phyloP scores from a whole-genome alignment of 2,888 invertebrate species.

The Drosophila aldrichi region DNA sequence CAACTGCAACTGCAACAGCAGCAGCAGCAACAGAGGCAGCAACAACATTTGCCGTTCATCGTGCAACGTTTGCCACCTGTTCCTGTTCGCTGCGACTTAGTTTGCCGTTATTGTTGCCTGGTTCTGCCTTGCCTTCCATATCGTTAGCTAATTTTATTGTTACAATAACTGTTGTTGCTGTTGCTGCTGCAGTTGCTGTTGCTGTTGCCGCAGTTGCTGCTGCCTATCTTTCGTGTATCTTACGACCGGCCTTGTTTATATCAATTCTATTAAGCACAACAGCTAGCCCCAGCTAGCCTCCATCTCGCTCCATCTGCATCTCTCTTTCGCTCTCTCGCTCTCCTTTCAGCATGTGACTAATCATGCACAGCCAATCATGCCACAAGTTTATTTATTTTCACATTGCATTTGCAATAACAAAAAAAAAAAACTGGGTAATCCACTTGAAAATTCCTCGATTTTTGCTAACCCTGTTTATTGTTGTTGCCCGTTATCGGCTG shows the following conservation, averaged over 20 bases:
- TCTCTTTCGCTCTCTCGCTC: slow-evolving; percentile 15
- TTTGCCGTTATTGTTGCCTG: slow-evolving; percentile 79
- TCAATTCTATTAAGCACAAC: slow-evolving; percentile 79
- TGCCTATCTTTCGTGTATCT: slow-evolving; percentile 74
- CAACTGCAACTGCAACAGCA: slow-evolving; percentile 16
- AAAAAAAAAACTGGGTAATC: slow-evolving; percentile 71
- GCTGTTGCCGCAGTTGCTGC: slow-evolving; percentile 38
- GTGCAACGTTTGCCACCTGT: slow-evolving; percentile 80
- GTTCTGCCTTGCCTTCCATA: slow-evolving; percentile 72
- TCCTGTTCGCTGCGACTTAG: slow-evolving; percentile 69
- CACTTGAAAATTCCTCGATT: slow-evolving; percentile 79
- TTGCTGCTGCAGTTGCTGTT: slow-evolving; percentile 20
- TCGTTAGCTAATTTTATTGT: slow-evolving; percentile 81
- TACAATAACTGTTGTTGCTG: slow-evolving; percentile 77
- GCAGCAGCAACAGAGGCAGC: slow-evolving; percentile 40
- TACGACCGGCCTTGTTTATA: slow-evolving; percentile 77
- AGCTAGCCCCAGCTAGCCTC: slow-evolving; percentile 26
- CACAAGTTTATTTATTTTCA: slow-evolving; percentile 81
- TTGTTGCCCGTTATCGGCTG: slow-evolving; percentile 68
- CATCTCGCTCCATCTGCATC: neutral
- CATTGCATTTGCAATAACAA: slow-evolving; percentile 62
- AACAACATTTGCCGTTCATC: slow-evolving; percentile 69
- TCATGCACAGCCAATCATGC: slow-evolving; percentile 79
- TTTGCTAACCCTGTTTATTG: slow-evolving; percentile 60
- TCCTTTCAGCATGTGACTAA: slow-evolving; percentile 74